Conservation (phyloP, 2,888 invertebrate genomes). For the Pseudococcus longispinus region DNA sequence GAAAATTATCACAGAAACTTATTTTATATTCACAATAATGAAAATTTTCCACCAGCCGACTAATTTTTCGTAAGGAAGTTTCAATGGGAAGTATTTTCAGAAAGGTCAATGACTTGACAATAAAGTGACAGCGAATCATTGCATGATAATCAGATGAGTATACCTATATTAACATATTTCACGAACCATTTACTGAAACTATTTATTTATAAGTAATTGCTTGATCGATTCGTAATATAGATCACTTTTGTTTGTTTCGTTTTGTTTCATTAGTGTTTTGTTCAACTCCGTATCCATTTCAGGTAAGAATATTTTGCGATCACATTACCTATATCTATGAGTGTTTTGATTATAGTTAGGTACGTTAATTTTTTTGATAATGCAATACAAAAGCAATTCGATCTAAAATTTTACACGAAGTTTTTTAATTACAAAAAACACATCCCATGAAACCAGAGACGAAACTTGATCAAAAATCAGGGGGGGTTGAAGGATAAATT, state of each 20-base stretch:
- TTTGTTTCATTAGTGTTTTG: not conserved
- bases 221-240: not conserved
- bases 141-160: conserved; percentile 36
- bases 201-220: not conserved
- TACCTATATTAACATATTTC: conserved; percentile 26
- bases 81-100: not conserved
- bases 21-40: not conserved
- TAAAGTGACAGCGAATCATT: conserved; percentile 11
- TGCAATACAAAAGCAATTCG: no score
- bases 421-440: not conserved
- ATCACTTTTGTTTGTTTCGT: not conserved
- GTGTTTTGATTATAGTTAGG: not conserved
- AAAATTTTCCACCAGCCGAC: not conserved
- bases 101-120: conserved; percentile 1
- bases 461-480: no score
- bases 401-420: no score
- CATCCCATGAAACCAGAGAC: no score
- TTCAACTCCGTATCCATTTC: not conserved
- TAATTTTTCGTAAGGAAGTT: conserved; percentile 9
- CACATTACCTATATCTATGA: no score
- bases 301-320: not conserved
- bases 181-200: not conserved
- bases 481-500: no score
- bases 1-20: not conserved
- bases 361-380: not conserved